phyloP scores from a whole-genome alignment of 2,113 vertebrate genomes.

The Channa argus region DNA sequence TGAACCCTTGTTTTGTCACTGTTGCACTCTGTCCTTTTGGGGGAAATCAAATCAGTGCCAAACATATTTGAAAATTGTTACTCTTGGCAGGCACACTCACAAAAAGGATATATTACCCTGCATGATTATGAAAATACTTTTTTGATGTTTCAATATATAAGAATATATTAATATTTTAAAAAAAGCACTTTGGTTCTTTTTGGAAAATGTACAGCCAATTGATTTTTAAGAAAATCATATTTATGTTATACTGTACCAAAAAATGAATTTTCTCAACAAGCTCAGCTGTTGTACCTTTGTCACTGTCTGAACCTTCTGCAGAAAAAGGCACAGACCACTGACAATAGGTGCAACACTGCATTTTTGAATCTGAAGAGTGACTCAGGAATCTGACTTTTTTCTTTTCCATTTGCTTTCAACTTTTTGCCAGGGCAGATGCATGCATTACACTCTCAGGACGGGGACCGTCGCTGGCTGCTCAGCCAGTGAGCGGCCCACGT shows the following conservation, averaged over 20 bases:
- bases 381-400: constrained; percentile 31
- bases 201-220: background rate
- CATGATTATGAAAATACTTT: constrained; percentile 3
- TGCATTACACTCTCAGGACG: constrained; percentile 87
- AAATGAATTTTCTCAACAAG: constrained; percentile 9
- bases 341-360: constrained; percentile 51
- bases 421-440: constrained; percentile 91
- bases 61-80: constrained; percentile 28
- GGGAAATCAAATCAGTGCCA: constrained; percentile 23
- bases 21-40: constrained; percentile 25
- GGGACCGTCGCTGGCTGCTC: constrained; percentile 65
- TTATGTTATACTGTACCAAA: background rate
- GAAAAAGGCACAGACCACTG: constrained; percentile 41
- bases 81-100: constrained; percentile 8
- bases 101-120: constrained; percentile 11
- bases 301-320: constrained; percentile 44
- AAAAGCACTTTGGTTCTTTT: constrained; percentile 2
- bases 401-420: constrained; percentile 19
- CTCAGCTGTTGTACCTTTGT: constrained; percentile 41
- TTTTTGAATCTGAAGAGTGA: constrained; percentile 22
- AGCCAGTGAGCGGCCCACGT: constrained; percentile 88
- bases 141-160: constrained; percentile 1
- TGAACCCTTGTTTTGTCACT: constrained; percentile 13
- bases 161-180: background rate
- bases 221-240: background rate